Conservation (phyloP, 2,888 invertebrate genomes). For the Byasa hedistus region DNA sequence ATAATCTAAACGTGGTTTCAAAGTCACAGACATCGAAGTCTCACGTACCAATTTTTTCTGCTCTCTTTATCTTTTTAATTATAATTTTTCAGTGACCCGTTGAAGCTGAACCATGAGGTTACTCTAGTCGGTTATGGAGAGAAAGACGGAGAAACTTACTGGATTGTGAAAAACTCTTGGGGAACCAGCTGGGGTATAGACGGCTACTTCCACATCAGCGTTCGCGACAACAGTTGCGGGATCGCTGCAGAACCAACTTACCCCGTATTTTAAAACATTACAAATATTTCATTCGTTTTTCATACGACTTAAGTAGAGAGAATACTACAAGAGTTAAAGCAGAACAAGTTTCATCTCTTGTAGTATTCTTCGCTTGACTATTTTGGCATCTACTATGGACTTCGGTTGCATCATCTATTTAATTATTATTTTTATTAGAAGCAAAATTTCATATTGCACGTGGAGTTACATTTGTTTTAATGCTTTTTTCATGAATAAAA, state of each 20-base stretch:
- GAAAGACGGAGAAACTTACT: slow-evolving; percentile 89
- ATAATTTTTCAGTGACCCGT: slow-evolving; percentile 80
- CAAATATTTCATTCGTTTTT: background rate
- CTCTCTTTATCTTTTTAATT: too few relatives aligned
- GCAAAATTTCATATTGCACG: slow-evolving; percentile 19
- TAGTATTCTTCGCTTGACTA: background rate
- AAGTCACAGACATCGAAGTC: too few relatives aligned
- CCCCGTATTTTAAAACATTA: slow-evolving; percentile 78
- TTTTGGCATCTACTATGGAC: background rate
- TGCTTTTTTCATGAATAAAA: slow-evolving; percentile 5
- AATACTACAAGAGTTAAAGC: background rate
- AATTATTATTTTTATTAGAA: slow-evolving; percentile 1
- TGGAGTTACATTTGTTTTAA: slow-evolving; percentile 16
- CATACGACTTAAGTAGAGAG: background rate
- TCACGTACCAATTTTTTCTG: too few relatives aligned
- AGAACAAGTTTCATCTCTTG: background rate
- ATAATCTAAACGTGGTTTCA: too few relatives aligned
- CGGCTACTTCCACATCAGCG: slow-evolving; percentile 93
- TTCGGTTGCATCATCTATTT: background rate
- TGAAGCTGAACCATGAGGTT: slow-evolving; percentile 90
- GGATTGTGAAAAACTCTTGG: slow-evolving; percentile 97
- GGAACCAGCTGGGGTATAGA: slow-evolving; percentile 96
- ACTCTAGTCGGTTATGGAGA: slow-evolving; percentile 93
- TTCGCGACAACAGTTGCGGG: slow-evolving; percentile 93
- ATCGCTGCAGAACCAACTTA: slow-evolving; percentile 91